Evolutionary conservation across 2,113 vertebrate genomes (phyloP).

Genomic region (Siniperca chuatsi): DNA sequence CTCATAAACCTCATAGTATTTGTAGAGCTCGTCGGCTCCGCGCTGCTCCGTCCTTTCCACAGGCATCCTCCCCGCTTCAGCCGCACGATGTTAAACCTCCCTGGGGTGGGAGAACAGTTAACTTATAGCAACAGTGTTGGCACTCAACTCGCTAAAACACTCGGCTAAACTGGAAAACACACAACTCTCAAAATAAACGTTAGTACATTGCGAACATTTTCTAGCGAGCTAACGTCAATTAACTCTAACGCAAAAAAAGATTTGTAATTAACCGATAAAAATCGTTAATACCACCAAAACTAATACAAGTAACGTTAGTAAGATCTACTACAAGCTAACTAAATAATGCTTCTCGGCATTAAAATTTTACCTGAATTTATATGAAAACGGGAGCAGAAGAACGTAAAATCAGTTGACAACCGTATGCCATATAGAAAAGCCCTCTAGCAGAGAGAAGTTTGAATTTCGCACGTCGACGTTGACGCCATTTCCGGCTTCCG

Average conservation of each 20-base stretch:
- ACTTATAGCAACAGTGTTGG: too few relatives aligned
- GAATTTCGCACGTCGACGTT: conserved; percentile 79
- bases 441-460: conserved; percentile 61
- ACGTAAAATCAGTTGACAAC: not conserved
- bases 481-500: conserved; percentile 71
- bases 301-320: not conserved
- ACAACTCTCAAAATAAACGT: not conserved
- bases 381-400: not conserved
- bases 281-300: not conserved
- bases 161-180: not conserved
- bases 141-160: not conserved
- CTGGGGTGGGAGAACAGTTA: not conserved
- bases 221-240: not conserved
- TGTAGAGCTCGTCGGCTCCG: conserved; percentile 78
- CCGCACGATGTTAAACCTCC: not conserved
- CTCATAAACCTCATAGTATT: conserved; percentile 84
- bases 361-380: conserved; percentile 42
- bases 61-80: conserved; percentile 75
- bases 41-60: conserved; percentile 73
- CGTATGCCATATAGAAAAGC: not conserved
- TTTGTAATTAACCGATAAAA: not conserved
- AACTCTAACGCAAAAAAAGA: not conserved
- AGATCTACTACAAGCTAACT: not conserved
- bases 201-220: not conserved
- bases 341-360: not conserved